Evolutionary conservation across 2,888 invertebrate species (phyloP).

Genomic region (Tryphoninae sp.): DNA sequence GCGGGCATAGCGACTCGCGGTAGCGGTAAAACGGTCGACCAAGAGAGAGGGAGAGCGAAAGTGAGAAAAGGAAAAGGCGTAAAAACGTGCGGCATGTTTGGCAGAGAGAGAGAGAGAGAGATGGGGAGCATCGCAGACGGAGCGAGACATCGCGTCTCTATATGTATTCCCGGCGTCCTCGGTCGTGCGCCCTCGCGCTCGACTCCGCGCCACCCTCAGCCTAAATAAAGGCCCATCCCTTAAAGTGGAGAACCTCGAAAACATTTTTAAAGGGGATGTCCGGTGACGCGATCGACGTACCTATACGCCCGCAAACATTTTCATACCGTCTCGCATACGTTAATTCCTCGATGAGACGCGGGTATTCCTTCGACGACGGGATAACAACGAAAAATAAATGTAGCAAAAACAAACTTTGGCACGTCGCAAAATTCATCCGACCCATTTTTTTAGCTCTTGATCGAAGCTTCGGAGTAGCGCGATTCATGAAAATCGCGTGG

Average conservation of each 20-base stretch:
- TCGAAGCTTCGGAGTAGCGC: too few species aligned
- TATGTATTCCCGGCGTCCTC: slow-evolving; percentile 49
- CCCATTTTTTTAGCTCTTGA: too few species aligned
- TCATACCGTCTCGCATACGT: neutral
- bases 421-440: too few species aligned
- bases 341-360: neutral
- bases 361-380: neutral
- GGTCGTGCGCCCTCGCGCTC: slow-evolving; percentile 49
- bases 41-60: slow-evolving; percentile 48
- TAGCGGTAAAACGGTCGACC: too few species aligned
- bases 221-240: slow-evolving; percentile 80
- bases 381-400: slow-evolving; percentile 9
- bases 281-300: neutral
- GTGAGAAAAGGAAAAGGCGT: slow-evolving; percentile 22
- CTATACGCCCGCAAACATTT: neutral
- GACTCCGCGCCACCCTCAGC: slow-evolving; percentile 68
- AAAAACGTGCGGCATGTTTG: slow-evolving; percentile 17
- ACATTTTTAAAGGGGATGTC: slow-evolving; percentile 80
- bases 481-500: too few species aligned
- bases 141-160: slow-evolving; percentile 2
- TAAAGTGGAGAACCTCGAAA: slow-evolving; percentile 79
- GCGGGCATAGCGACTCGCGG: slow-evolving; percentile 47
- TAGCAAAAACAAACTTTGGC: too few species aligned
- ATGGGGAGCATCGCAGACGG: slow-evolving; percentile 14
- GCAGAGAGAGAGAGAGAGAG: slow-evolving; percentile 7